phyloP scores from a whole-genome alignment of 2,113 vertebrate species.

The Cyphomyrus plagiostoma region DNA sequence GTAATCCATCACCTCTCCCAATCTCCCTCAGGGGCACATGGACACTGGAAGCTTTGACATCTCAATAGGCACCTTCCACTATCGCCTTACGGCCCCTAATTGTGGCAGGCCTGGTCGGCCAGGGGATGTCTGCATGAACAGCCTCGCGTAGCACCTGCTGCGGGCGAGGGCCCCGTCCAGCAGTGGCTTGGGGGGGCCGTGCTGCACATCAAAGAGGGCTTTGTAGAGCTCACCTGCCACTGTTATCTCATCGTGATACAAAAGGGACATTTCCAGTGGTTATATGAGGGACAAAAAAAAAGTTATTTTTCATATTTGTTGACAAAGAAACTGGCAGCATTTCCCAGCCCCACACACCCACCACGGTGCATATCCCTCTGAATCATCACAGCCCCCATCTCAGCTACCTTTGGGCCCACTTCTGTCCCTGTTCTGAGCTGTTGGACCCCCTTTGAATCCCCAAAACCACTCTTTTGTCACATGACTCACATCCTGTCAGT shows the following conservation, averaged over 20 bases:
- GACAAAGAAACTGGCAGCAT: not conserved
- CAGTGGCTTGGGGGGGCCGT: conserved; percentile 16
- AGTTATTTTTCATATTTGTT: not conserved
- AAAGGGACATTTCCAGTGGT: not conserved
- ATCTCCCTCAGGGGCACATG: conserved; percentile 13
- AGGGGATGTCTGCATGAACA: conserved; percentile 56
- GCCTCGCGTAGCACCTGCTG: conserved; percentile 62
- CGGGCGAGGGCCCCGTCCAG: conserved; percentile 11
- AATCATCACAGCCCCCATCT: not conserved
- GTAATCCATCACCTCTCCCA: not conserved
- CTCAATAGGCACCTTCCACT: conserved; percentile 58
- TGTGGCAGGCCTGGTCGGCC: conserved; percentile 64
- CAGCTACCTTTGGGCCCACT: not conserved
- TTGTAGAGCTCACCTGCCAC: not conserved
- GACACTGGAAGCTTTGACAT: conserved; percentile 55
- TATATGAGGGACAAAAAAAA: not conserved
- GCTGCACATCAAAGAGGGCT: conserved; percentile 24
- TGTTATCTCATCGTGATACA: not conserved
- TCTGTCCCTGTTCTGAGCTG: not conserved
- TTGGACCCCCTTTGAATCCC: not conserved
- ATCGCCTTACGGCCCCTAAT: conserved; percentile 70
- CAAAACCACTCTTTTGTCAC: not conserved
- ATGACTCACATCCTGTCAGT: not conserved
- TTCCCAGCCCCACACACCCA: not conserved
- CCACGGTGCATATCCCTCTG: not conserved